phyloP scores from a whole-genome alignment of 2,888 invertebrate genomes.

The Silvanus unidentatus region DNA sequence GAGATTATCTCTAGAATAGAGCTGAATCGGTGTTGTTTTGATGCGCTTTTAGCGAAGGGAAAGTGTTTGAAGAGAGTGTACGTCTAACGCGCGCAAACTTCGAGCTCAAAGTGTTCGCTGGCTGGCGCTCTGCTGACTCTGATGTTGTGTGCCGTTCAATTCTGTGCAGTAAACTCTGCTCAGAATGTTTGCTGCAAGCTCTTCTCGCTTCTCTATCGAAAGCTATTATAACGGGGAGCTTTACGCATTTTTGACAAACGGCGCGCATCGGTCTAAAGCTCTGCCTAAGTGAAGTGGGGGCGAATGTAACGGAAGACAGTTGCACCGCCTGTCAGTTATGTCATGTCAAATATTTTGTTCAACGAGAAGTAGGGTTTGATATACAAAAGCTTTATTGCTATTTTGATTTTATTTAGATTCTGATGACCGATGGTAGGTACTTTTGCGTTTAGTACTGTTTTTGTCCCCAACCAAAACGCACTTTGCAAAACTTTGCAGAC shows the following conservation, averaged over 20 bases:
- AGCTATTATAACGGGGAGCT: constrained; percentile 9
- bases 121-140: no score
- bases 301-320: constrained; percentile 34
- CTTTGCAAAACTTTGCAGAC: no score
- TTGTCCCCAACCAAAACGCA: background rate
- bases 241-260: constrained; percentile 21
- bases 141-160: no score
- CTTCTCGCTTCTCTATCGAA: constrained; percentile 18
- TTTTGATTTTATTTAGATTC: background rate
- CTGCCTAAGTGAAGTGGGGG: constrained; percentile 29
- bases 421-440: background rate
- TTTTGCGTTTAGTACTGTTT: background rate
- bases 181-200: constrained; percentile 14
- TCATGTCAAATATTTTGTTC: constrained; percentile 36
- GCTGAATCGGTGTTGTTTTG: no score
- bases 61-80: background rate
- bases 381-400: constrained; percentile 3
- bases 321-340: constrained; percentile 38
- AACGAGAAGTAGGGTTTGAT: constrained; percentile 27
- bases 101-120: constrained; percentile 4
- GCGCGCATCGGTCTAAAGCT: constrained; percentile 30
- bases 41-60: no score
- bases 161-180: background rate
- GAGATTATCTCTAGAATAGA: no score
- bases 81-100: constrained; percentile 1